Base-by-base conservation (phyloP, 1,140 invertebrate species). In the Augochlora pura region DNA sequence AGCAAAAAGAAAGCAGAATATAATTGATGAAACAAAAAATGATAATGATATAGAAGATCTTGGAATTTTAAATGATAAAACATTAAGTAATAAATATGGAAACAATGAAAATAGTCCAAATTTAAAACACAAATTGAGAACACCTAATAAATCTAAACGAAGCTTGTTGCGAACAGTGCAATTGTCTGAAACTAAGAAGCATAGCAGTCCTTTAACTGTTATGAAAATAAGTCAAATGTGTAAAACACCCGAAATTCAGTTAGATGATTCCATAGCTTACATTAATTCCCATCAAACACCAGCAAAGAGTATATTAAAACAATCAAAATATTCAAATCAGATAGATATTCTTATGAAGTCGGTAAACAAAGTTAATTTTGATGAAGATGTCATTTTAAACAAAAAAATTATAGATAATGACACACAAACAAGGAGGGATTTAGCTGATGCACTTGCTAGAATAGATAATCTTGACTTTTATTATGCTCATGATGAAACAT, bases 271-370 rank as follows among this genome's bases (percentile, higher is more conserved):
- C 0, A 89, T 91, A 57, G 73, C 82, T 0, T 92, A 91, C 42
- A 69, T 91, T 10, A 93, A 92, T 70, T 92, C 88, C 0, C 80
- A 83, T 59, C 91, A 91, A 60, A 92, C 89, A 14, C 91, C 91
- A 3, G 87, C 83, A 0, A 92, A 87, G 62, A 80, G 92, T 42
- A 93, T 93, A 80, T 66, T 93, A 16, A 93, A 93, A 42, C 84
- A 77, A 66, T 42, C 42, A 39, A 88, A 85, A 25, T 72, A 86
- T 57, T 80, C 71, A 0, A 54, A 8, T 39, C 64, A 71, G 9
- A 39, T 66, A 18, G 68, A 86, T 9, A 84, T 2, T 77, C 80
- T 39, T 82, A 83, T 21, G 82, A 90, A 77, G 70, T 75, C 39
- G 1, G 12, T 27, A 6, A 63, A 77, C 52, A 86, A 87, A 69